A percentile compares a stretch with the other conserved stretches of the same genome.
Evolutionary conservation across 2,888 invertebrate genomes (phyloP).

Genomic region (Sphaerophoria rueppellii): DNA sequence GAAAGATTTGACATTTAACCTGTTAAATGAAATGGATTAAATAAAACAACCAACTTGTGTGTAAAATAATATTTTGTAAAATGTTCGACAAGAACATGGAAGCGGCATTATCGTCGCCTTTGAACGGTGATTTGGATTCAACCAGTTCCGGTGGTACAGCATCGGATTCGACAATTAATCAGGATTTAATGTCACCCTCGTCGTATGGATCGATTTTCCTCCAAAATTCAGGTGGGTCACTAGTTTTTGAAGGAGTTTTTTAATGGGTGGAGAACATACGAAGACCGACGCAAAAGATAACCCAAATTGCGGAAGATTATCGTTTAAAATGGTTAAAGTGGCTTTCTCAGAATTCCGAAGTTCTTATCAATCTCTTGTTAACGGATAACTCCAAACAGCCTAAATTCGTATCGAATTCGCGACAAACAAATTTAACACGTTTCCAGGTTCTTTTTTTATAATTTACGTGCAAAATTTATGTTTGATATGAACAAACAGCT

Average conservation of each 20-base stretch:
- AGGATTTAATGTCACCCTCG: conserved; percentile 80
- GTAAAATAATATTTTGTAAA: conserved; percentile 40
- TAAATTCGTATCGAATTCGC: too few relatives aligned
- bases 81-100: conserved; percentile 81
- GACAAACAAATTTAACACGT: too few relatives aligned
- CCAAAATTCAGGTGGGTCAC: conserved; percentile 79
- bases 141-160: conserved; percentile 82
- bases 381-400: too few relatives aligned
- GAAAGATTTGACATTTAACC: too few relatives aligned
- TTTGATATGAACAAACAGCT: too few relatives aligned
- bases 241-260: background rate
- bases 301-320: background rate
- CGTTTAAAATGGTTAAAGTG: too few relatives aligned
- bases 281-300: background rate
- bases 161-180: conserved; percentile 80
- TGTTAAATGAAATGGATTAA: too few relatives aligned
- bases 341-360: too few relatives aligned
- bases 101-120: conserved; percentile 78
- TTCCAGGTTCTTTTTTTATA: too few relatives aligned
- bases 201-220: conserved; percentile 80
- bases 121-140: conserved; percentile 81
- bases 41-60: background rate
- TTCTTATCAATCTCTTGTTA: too few relatives aligned
- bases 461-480: too few relatives aligned
- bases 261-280: background rate